Evolutionary conservation across 1,140 invertebrate genomes (phyloP).

Genomic region (Drosophila athabasca): DNA sequence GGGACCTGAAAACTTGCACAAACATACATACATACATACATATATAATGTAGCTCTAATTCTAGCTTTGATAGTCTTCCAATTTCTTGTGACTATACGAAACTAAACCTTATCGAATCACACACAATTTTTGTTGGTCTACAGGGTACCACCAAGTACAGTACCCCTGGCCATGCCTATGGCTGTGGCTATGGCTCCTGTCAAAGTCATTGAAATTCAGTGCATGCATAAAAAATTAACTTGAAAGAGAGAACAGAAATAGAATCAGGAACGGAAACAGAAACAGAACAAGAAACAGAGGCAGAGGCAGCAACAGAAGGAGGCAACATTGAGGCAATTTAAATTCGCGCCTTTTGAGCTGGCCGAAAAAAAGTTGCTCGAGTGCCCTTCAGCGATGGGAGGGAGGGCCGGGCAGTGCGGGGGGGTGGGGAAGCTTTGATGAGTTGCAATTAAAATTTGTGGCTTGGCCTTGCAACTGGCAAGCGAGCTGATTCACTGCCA

Average conservation of each 20-base stretch:
- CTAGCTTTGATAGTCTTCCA: too few relatives aligned
- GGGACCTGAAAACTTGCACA: too few relatives aligned
- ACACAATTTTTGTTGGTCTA: too few relatives aligned
- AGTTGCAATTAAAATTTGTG: slow-evolving; percentile 60
- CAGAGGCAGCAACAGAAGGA: slow-evolving; percentile 7
- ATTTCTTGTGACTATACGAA: too few relatives aligned
- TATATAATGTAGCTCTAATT: too few relatives aligned
- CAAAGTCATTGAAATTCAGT: slow-evolving; percentile 67
- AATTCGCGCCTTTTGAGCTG: slow-evolving; percentile 48
- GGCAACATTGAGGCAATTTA: slow-evolving; percentile 35
- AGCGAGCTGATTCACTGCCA: too few relatives aligned
- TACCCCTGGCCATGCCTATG: too few relatives aligned
- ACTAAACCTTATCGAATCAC: too few relatives aligned
- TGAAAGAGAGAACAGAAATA: slow-evolving; percentile 17
- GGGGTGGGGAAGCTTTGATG: slow-evolving; percentile 37
- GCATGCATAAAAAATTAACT: slow-evolving; percentile 65
- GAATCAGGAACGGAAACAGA: slow-evolving; percentile 6
- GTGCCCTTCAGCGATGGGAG: slow-evolving; percentile 23
- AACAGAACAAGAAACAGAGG: slow-evolving; percentile 3
- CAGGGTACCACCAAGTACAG: too few relatives aligned
- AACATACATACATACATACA: too few relatives aligned
- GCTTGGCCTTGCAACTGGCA: slow-evolving; percentile 40
- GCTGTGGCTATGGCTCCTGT: slow-evolving; percentile 17
- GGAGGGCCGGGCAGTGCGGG: too few relatives aligned
- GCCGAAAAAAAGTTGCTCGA: slow-evolving; percentile 44